Base-by-base conservation (phyloP, 2,113 vertebrate genomes). In the Heterotilapia buettikoferi region DNA sequence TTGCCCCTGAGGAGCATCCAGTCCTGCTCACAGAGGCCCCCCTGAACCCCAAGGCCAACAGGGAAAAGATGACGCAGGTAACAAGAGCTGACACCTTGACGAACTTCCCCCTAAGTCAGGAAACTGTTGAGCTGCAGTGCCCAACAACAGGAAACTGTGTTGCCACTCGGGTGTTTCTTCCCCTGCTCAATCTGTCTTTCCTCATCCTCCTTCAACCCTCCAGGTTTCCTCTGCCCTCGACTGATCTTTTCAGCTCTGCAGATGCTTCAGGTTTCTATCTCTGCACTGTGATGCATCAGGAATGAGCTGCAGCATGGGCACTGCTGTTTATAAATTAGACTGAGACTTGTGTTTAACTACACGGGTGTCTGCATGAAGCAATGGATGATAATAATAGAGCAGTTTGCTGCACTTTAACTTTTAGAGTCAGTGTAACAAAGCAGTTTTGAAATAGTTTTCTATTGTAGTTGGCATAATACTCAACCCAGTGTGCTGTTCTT, bases 31-130 rank as follows among this genome's bases (percentile, higher is more conserved):
- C 98, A 4, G 98, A 99, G 95, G 98, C 98, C 4, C 98, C 98
- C 43, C 97, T 99, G 82, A 99, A 99, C 95, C 98, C 98, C 84
- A 99, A 99, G 92, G 89, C 98, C 19, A 99, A 99, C 96, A 97
- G 98, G 81, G 98, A 99, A 94, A 99, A 99, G 97, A 99, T 99
- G 98, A 99, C 98, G 36, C 98, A 99, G 96, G 96, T 96, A 92
- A 68, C 1, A 3, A 43, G 6, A 3, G 5, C 19, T 36, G 43
- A 85, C 10, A 19, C 12, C 3, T 12, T 76, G 13, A 71, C 1
- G 10, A 9, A 24, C 6, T 7, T 45, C n/a, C 14, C 9, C 4
- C 5, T 45, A 2, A 13, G 1, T 45, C 80, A 6, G 33, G 18
- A 68, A 79, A 14, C 43, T 13, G 6, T 66, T 53, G 2, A 0